Evolutionary conservation across 2,888 invertebrate genomes (phyloP).

Genomic region (Habrosyne pyritoides): DNA sequence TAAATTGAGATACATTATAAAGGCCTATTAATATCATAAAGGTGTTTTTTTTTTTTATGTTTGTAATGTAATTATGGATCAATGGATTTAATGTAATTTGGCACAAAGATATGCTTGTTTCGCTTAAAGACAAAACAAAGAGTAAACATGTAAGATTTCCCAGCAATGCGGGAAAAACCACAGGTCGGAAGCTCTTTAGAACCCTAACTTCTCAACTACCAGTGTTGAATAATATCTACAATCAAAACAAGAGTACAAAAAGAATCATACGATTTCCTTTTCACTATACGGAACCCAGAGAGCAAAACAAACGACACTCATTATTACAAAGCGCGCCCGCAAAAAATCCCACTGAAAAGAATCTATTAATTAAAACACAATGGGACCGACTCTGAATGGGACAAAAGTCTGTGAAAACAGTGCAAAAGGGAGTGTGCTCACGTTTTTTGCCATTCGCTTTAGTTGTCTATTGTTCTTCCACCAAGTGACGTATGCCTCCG

Average conservation of each 20-base stretch:
- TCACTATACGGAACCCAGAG: slow-evolving; percentile 21
- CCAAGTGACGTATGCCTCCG: slow-evolving; percentile 94
- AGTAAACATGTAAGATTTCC: too few relatives aligned
- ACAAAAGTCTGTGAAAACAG: slow-evolving; percentile 44
- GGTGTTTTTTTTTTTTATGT: too few relatives aligned
- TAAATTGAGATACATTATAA: not conserved
- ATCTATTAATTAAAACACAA: slow-evolving; percentile 71
- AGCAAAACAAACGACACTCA: slow-evolving; percentile 31
- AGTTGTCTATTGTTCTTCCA: slow-evolving; percentile 93
- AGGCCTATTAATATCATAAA: too few relatives aligned
- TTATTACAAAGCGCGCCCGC: slow-evolving; percentile 33
- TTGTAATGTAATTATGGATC: too few relatives aligned
- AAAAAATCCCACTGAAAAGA: slow-evolving; percentile 51
- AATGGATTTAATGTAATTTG: too few relatives aligned
- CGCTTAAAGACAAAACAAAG: too few relatives aligned
- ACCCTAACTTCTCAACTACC: not conserved
- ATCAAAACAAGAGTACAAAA: not conserved
- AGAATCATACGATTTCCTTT: slow-evolving; percentile 16
- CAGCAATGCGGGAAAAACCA: too few relatives aligned
- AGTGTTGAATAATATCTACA: not conserved
- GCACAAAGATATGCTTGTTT: too few relatives aligned
- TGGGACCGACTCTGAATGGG: slow-evolving; percentile 42
- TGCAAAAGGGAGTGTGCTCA: slow-evolving; percentile 12
- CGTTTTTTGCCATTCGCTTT: slow-evolving; percentile 89
- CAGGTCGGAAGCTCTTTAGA: not conserved